phyloP scores from a whole-genome alignment of 2,113 vertebrate species.

The Ibidorhyncha struthersii region DNA sequence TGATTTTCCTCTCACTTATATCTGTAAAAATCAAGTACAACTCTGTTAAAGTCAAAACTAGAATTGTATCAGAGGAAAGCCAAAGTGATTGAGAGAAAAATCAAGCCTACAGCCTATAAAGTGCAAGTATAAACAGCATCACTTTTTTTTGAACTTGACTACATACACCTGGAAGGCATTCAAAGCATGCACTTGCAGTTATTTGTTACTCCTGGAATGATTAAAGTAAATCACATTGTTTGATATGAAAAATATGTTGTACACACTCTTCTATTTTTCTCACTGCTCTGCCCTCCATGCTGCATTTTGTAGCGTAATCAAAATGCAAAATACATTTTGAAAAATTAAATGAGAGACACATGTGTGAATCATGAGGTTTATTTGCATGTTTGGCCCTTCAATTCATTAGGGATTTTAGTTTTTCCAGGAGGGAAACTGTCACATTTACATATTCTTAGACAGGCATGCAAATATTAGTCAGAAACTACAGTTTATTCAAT shows the following conservation, averaged over 20 bases:
- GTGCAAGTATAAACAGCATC: background rate
- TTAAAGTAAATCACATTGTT: conserved; percentile 68
- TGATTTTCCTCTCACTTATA: background rate
- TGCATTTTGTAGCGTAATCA: conserved; percentile 57
- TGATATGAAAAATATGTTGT: conserved; percentile 71
- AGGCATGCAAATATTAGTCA: conserved; percentile 15
- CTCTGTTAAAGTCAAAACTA: background rate
- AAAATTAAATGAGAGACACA: conserved; percentile 64
- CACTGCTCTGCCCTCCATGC: background rate
- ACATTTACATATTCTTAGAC: conserved; percentile 51
- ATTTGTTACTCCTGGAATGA: conserved; percentile 60
- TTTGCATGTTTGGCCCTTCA: conserved; percentile 65
- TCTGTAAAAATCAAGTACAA: background rate
- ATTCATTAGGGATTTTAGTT: conserved; percentile 53
- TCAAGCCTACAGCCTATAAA: background rate
- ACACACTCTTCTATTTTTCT: conserved; percentile 37
- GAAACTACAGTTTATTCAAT: conserved; percentile 39
- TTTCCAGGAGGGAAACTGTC: conserved; percentile 29
- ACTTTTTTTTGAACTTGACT: conserved; percentile 21
- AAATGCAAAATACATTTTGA: conserved; percentile 74
- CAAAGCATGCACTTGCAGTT: conserved; percentile 32
- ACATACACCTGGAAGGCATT: conserved; percentile 45
- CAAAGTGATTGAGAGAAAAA: background rate
- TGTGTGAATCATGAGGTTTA: conserved; percentile 65
- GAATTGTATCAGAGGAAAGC: background rate